These are phyloP conservation scores for Acromyrmex charruanus DNA, from an alignment of 1,140 invertebrate genomes.

Conservation along the genomic window DNA sequence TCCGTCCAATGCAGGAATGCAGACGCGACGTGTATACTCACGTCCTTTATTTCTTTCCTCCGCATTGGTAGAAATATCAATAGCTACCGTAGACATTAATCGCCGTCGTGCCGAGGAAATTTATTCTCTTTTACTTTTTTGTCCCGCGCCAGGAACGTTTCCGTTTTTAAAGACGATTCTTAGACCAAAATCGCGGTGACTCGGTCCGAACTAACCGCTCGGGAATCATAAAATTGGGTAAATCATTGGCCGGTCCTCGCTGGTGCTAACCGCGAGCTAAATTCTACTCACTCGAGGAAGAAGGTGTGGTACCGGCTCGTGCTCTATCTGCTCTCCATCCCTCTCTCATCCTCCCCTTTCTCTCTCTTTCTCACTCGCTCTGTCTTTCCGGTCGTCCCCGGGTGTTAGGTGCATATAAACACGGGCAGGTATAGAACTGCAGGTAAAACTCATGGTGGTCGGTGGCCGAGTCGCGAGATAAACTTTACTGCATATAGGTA, in stretches of 20 bases:
- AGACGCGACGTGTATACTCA: slow-evolving; percentile 17
- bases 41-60: slow-evolving; percentile 22
- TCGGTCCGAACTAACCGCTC: slow-evolving; percentile 67
- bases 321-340: slow-evolving; percentile 38
- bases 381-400: slow-evolving; percentile 37
- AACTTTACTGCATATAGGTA: slow-evolving; percentile 80
- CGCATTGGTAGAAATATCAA: slow-evolving; percentile 56
- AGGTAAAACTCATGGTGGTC: slow-evolving; percentile 81
- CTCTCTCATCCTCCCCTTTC: neutral
- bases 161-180: slow-evolving; percentile 43
- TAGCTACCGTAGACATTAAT: slow-evolving; percentile 76
- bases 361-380: slow-evolving; percentile 8
- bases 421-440: slow-evolving; percentile 76
- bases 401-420: slow-evolving; percentile 80
- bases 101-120: slow-evolving; percentile 71
- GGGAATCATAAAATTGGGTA: slow-evolving; percentile 78
- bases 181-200: slow-evolving; percentile 61
- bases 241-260: slow-evolving; percentile 71
- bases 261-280: slow-evolving; percentile 54
- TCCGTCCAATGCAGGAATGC: slow-evolving; percentile 52
- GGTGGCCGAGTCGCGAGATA: slow-evolving; percentile 77
- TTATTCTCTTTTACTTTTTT: slow-evolving; percentile 60
- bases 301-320: slow-evolving; percentile 67
- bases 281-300: slow-evolving; percentile 47
- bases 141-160: slow-evolving; percentile 15